Evolutionary conservation across 2,888 invertebrate genomes (phyloP).

Genomic region (Archips xylosteana): DNA sequence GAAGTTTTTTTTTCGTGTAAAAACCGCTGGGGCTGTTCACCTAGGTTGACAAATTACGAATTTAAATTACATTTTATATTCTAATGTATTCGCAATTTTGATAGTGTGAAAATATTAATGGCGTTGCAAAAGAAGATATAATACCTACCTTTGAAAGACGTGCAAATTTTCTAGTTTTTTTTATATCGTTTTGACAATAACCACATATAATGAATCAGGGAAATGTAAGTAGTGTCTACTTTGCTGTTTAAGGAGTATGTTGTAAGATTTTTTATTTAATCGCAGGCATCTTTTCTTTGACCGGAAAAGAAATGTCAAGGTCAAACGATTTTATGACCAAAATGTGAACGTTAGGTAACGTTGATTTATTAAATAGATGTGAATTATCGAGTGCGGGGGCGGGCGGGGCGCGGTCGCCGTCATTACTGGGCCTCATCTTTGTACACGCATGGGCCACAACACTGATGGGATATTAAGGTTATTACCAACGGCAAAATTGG

Average conservation of each 20-base stretch:
- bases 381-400: slow-evolving; percentile 61
- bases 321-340: slow-evolving; percentile 41
- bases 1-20: slow-evolving; percentile 41
- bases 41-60: slow-evolving; percentile 18
- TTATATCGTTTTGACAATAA: neutral
- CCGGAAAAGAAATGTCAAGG: neutral
- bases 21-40: neutral
- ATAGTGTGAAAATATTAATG: neutral
- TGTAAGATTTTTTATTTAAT: too few relatives aligned
- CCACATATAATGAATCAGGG: too few relatives aligned
- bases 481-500: slow-evolving; percentile 82
- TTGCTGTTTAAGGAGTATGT: too few relatives aligned
- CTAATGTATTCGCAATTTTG: neutral
- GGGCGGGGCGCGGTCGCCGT: slow-evolving; percentile 62
- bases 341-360: slow-evolving; percentile 51
- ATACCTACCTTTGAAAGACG: neutral
- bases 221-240: too few relatives aligned
- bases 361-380: slow-evolving; percentile 66
- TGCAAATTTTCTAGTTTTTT: neutral
- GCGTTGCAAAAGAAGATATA: neutral
- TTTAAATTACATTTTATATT: slow-evolving; percentile 1
- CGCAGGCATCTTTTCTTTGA: too few relatives aligned
- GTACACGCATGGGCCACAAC: slow-evolving; percentile 77
- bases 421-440: slow-evolving; percentile 75
- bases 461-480: slow-evolving; percentile 82